These are phyloP conservation scores for Cyclargus thomasi DNA, from an alignment of 1,140 invertebrate species.

Conservation along the genomic window DNA sequence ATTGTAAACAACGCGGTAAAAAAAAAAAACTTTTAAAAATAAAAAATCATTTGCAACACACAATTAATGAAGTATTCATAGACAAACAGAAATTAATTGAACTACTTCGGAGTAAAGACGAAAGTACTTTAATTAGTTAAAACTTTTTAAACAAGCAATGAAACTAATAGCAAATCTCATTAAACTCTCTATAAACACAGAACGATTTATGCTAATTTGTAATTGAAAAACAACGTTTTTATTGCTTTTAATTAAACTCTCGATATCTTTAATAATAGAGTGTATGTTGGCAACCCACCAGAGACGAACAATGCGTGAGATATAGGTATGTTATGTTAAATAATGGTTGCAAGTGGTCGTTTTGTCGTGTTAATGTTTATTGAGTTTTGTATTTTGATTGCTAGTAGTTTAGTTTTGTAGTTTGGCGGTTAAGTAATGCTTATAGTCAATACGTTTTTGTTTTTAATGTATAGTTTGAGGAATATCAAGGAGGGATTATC, in stretches of 20 bases:
- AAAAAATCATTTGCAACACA: not conserved
- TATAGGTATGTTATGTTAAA: not conserved
- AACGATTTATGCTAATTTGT: slow-evolving; percentile 1
- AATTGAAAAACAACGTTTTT: slow-evolving; percentile 13
- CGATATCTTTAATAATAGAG: slow-evolving; percentile 10
- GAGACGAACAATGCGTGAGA: slow-evolving; percentile 3
- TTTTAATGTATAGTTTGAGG: not conserved
- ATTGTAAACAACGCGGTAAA: no score
- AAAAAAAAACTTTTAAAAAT: no score
- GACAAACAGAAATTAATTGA: not conserved
- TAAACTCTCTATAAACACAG: not conserved
- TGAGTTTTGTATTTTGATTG: not conserved
- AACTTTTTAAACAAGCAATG: not conserved
- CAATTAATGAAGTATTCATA: not conserved
- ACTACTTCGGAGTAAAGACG: not conserved
- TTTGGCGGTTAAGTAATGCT: not conserved
- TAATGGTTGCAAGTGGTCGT: not conserved
- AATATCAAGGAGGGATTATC: no score
- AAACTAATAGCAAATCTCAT: not conserved
- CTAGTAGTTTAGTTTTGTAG: not conserved
- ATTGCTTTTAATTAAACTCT: not conserved
- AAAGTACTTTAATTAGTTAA: not conserved
- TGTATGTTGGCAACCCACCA: not conserved
- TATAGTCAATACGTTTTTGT: not conserved
- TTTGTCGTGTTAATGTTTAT: not conserved